A percentile compares a stretch with the other conserved stretches of the same genome.
Conservation (phyloP, 2,113 vertebrate genomes). For the Lycaon pictus region DNA sequence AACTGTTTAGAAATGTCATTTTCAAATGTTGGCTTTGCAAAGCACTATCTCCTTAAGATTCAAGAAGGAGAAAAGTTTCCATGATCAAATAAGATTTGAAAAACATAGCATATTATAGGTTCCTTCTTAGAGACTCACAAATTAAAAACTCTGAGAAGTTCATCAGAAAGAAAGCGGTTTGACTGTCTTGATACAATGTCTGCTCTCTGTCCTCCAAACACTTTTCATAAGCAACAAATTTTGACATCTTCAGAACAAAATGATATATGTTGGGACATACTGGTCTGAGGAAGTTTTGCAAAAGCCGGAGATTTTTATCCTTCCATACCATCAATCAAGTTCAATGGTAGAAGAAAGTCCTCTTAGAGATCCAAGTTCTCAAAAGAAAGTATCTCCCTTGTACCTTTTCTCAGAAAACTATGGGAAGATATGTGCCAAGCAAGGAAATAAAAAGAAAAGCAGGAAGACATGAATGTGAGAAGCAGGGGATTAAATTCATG, state of each 20-base stretch:
- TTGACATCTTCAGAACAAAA: background rate
- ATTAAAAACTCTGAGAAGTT: background rate
- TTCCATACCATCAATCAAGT: background rate
- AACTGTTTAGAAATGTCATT: background rate
- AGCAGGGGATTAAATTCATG: background rate
- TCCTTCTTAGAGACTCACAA: background rate
- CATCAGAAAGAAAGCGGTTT: background rate
- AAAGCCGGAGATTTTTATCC: background rate
- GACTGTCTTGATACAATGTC: background rate
- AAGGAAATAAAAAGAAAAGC: background rate
- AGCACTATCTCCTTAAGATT: background rate
- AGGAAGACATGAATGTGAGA: background rate
- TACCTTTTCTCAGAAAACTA: background rate
- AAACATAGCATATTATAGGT: no score
- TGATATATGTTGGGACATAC: background rate
- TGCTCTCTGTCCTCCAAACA: background rate
- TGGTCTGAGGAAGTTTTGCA: background rate
- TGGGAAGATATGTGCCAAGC: background rate
- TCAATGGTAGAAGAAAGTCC: background rate
- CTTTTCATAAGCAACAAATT: background rate
- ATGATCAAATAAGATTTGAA: background rate
- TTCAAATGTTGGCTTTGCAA: slow-evolving; percentile 32
- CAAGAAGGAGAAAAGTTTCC: background rate
- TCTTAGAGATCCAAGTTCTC: background rate
- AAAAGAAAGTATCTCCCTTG: background rate